These are phyloP conservation scores for Plagiodera versicolora DNA, from an alignment of 2,888 invertebrate genomes.

Conservation along the genomic window DNA sequence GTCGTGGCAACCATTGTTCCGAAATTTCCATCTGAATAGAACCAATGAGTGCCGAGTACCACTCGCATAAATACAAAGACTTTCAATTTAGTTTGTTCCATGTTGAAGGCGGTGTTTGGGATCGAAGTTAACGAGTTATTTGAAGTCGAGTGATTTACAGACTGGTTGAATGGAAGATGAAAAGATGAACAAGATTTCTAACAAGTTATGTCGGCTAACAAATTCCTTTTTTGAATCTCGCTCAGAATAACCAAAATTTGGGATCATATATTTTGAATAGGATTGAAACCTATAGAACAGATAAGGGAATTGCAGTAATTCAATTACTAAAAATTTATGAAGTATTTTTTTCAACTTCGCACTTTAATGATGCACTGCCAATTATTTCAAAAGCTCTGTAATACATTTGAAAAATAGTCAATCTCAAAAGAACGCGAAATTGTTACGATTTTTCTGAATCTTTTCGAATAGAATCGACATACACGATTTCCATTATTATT, in stretches of 20 bases:
- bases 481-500: slow-evolving; percentile 26
- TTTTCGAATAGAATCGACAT: not conserved
- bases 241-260: no score
- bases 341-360: no score
- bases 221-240: no score
- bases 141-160: not conserved
- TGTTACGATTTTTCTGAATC: not conserved
- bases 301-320: no score
- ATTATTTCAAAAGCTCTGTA: no score
- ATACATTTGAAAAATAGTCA: no score
- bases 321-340: no score
- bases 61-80: slow-evolving; percentile 1
- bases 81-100: not conserved
- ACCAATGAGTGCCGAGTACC: not conserved
- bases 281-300: no score
- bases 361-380: no score
- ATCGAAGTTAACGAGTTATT: not conserved
- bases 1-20: not conserved
- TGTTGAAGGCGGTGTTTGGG: not conserved
- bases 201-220: not conserved
- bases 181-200: not conserved
- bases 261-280: no score
- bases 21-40: not conserved
- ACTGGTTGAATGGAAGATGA: not conserved
- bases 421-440: no score